These are phyloP conservation scores for Mastomys natalensis DNA, from an alignment of 2,113 vertebrate species.

Conservation along the genomic window DNA sequence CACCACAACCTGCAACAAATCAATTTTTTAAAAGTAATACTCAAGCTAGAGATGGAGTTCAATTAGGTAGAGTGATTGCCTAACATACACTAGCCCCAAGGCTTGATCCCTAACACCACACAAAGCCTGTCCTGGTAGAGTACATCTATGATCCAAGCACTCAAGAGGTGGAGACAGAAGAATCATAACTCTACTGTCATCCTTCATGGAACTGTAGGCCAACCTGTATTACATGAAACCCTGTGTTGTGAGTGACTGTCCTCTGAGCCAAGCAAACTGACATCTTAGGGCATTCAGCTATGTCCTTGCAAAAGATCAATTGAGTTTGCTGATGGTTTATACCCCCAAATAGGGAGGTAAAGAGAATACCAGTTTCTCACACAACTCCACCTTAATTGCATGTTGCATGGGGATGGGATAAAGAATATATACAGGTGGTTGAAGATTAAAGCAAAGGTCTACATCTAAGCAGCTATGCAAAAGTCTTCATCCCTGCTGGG, in stretches of 20 bases:
- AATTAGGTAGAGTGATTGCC: not conserved
- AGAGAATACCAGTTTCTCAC: not conserved
- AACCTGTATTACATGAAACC: not conserved
- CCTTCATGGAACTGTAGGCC: not conserved
- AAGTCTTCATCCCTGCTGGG: not conserved
- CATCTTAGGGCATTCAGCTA: not conserved
- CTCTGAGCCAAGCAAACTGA: not conserved
- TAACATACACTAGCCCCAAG: not conserved
- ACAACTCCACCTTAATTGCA: not conserved
- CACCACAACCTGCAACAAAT: not conserved
- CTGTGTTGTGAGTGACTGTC: not conserved
- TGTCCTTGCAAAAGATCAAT: not conserved
- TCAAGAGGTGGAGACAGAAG: not conserved
- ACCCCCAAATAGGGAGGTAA: not conserved
- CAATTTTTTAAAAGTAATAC: not conserved
- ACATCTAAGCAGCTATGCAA: not conserved
- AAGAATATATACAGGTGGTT: not conserved
- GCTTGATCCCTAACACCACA: not conserved
- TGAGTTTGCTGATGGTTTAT: not conserved
- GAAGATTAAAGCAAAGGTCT: not conserved
- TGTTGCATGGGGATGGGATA: not conserved
- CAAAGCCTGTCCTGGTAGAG: not conserved
- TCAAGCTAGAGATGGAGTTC: not conserved
- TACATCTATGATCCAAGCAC: not conserved
- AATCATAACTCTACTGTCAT: not conserved